Percentiles rank a stretch among this genome's conserved stretches.
Conservation (phyloP, 2,888 invertebrate genomes). For the Caenorhabditis sinica region DNA sequence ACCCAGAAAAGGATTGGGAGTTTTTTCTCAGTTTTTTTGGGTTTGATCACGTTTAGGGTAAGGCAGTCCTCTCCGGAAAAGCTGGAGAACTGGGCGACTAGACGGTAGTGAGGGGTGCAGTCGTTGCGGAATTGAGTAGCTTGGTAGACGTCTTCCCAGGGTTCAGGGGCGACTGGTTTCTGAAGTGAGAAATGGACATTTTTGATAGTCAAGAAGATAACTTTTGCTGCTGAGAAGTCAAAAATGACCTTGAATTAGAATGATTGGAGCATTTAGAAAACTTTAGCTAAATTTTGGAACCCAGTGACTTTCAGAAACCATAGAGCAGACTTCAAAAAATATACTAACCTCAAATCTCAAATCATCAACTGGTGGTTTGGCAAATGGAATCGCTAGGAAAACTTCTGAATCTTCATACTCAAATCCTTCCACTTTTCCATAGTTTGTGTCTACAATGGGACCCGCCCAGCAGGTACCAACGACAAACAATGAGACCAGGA, state of each 20-base stretch:
- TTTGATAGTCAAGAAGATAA: not conserved
- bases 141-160: conserved; percentile 76
- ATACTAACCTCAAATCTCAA: conserved; percentile 73
- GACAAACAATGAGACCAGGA: not conserved
- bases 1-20: conserved; percentile 96
- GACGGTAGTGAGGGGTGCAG: conserved; percentile 73
- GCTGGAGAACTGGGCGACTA: conserved; percentile 52
- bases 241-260: too few species aligned
- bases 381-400: conserved; percentile 76
- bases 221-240: too few species aligned
- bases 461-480: not conserved
- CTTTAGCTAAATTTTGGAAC: too few species aligned
- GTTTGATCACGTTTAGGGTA: conserved; percentile 91
- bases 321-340: not conserved
- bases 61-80: conserved; percentile 90
- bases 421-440: conserved; percentile 74
- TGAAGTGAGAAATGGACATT: conserved; percentile 58
- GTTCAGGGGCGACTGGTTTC: conserved; percentile 73
- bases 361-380: conserved; percentile 74
- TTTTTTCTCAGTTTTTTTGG: conserved; percentile 63
- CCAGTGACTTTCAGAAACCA: too few species aligned
- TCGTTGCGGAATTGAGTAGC: conserved; percentile 73
- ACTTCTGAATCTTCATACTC: conserved; percentile 65
- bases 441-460: conserved; percentile 68
- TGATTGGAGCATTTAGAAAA: too few species aligned